A percentile compares a stretch with the other conserved stretches of the same genome.
Conservation (phyloP, 2,113 vertebrate species). For the Leiothrix lutea region DNA sequence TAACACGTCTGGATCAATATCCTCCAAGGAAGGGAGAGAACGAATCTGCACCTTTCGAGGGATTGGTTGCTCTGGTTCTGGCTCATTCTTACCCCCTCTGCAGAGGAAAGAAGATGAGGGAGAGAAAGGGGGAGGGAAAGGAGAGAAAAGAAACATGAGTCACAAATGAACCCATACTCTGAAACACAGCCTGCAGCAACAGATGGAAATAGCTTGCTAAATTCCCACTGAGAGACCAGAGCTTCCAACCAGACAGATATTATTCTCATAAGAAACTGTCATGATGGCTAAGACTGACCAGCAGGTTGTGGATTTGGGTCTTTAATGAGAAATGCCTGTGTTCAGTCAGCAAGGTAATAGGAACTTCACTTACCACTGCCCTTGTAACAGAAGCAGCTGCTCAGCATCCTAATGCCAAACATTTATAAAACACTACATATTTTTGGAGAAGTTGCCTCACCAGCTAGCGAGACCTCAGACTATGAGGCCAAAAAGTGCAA, state of each 20-base stretch:
- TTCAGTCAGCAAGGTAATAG: background rate
- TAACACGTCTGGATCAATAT: conserved; percentile 97
- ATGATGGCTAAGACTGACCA: background rate
- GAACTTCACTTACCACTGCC: conserved; percentile 13
- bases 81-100: conserved; percentile 98
- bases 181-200: conserved; percentile 49
- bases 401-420: background rate
- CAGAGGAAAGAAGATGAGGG: conserved; percentile 36
- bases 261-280: background rate
- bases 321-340: background rate
- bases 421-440: background rate
- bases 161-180: conserved; percentile 31
- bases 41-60: conserved; percentile 96
- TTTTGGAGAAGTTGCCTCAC: background rate
- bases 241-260: background rate
- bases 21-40: conserved; percentile 92
- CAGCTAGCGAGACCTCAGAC: background rate
- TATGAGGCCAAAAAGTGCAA: background rate
- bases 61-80: conserved; percentile 94
- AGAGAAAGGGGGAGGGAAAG: conserved; percentile 36
- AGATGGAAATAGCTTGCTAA: conserved; percentile 50
- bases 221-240: conserved; percentile 15
- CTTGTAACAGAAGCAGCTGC: background rate
- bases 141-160: conserved; percentile 54
- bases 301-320: background rate